phyloP scores from a whole-genome alignment of 2,113 vertebrate genomes.

The Melanerpes aurifrons region DNA sequence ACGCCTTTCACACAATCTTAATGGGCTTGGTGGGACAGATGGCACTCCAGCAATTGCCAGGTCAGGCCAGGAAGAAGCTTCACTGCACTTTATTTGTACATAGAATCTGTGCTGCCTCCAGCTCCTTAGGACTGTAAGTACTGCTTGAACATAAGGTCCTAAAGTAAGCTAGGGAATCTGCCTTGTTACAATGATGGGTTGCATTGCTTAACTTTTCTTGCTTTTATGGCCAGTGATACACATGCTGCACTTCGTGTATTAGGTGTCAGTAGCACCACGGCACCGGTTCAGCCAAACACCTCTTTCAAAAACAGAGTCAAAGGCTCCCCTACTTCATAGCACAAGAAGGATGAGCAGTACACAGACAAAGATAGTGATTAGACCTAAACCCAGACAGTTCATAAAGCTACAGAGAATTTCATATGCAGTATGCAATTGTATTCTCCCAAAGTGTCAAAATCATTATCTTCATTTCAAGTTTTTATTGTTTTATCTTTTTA shows the following conservation, averaged over 20 bases:
- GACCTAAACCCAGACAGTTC: background rate
- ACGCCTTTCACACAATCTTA: background rate
- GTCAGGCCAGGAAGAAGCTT: background rate
- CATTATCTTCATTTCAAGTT: background rate
- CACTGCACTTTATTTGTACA: background rate
- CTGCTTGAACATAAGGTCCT: background rate
- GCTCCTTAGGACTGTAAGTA: background rate
- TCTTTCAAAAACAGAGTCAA: background rate
- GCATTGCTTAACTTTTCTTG: background rate
- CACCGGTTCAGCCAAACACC: background rate
- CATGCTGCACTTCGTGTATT: no score
- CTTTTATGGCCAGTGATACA: fast-evolving
- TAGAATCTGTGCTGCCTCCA: background rate
- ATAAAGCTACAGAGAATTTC: background rate
- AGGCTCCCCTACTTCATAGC: background rate
- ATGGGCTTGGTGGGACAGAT: background rate
- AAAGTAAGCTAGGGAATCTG: background rate
- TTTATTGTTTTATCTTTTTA: background rate
- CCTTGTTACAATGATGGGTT: background rate
- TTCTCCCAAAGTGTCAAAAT: background rate
- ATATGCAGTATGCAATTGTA: background rate
- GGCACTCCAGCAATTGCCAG: background rate
- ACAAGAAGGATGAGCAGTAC: background rate
- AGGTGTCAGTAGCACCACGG: background rate
- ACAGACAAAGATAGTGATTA: background rate